Evolutionary conservation across 2,888 invertebrate species (phyloP).

Genomic region (Volucella inflata): DNA sequence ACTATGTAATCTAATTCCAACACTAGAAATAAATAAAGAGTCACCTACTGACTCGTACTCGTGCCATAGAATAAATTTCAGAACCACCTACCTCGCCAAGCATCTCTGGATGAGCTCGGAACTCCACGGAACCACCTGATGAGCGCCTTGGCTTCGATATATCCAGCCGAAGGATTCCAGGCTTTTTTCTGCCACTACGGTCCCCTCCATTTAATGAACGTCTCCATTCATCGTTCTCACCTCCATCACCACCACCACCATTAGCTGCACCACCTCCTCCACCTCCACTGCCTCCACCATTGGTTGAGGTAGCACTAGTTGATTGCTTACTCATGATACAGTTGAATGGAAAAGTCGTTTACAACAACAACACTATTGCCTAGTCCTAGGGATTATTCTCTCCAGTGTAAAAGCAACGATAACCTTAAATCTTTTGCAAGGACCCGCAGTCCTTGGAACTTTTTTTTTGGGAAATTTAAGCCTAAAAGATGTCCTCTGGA

Average conservation of each 20-base stretch:
- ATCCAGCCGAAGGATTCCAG: slow-evolving; percentile 84
- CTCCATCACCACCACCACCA: slow-evolving; percentile 5
- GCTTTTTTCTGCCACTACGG: slow-evolving; percentile 77
- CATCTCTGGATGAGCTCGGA: slow-evolving; percentile 81
- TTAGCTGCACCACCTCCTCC: neutral
- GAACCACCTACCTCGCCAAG: slow-evolving; percentile 79
- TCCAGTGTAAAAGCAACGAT: slow-evolving; percentile 38
- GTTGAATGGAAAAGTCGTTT: slow-evolving; percentile 54
- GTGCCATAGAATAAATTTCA: slow-evolving; percentile 29
- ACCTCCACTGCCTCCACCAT: neutral
- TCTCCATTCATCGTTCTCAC: slow-evolving; percentile 35
- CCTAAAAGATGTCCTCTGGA: neutral
- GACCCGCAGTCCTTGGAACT: slow-evolving; percentile 10
- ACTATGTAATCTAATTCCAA: slow-evolving; percentile 44
- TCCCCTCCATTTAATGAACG: slow-evolving; percentile 41
- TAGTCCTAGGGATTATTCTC: slow-evolving; percentile 10
- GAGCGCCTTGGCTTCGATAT: slow-evolving; percentile 84
- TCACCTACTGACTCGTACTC: slow-evolving; percentile 14
- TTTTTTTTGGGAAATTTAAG: slow-evolving; percentile 10
- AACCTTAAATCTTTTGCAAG: slow-evolving; percentile 36
- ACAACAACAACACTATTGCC: slow-evolving; percentile 6
- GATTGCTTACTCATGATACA: slow-evolving; percentile 71
- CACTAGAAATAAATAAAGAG: slow-evolving; percentile 46
- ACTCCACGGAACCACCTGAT: slow-evolving; percentile 84
- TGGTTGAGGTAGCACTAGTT: slow-evolving; percentile 57